Conservation (phyloP, 1,140 invertebrate genomes). For the Palaemon carinicauda region DNA sequence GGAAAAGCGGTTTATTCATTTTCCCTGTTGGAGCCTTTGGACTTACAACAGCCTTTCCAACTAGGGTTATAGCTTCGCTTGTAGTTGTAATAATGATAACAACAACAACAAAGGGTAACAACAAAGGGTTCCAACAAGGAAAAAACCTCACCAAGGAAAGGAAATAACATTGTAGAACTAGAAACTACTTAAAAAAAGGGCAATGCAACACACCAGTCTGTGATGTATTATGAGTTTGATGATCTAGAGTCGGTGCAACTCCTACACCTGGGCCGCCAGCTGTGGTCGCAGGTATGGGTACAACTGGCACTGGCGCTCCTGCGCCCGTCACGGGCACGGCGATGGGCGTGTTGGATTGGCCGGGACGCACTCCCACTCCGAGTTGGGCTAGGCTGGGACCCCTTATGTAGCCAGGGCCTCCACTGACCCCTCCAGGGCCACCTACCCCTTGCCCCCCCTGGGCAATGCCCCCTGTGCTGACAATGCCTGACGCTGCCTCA, state of each 20-base stretch:
- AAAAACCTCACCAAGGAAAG: no score
- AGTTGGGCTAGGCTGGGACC: conserved; percentile 37
- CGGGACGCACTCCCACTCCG: conserved; percentile 26
- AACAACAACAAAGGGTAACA: no score
- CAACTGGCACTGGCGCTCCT: conserved; percentile 14
- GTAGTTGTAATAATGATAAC: no score
- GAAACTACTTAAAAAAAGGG: no score
- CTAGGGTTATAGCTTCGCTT: no score
- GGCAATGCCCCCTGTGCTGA: conserved; percentile 44
- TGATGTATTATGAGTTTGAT: conserved; percentile 38
- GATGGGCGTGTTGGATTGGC: conserved; percentile 6
- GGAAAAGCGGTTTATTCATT: no score
- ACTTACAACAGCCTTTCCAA: no score
- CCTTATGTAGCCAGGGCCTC: conserved; percentile 30
- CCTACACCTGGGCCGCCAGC: conserved; percentile 19
- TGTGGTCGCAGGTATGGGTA: conserved; percentile 21
- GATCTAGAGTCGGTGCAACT: conserved; percentile 26
- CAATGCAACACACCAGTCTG: conserved; percentile 16
- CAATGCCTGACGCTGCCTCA: conserved; percentile 53
- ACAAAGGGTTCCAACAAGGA: no score
- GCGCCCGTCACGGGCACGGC: background rate
- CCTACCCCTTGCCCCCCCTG: conserved; percentile 44
- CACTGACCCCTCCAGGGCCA: conserved; percentile 33
- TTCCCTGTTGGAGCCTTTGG: no score
- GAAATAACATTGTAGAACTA: no score